Evolutionary conservation across 2,113 vertebrate genomes (phyloP), one percentile per base, ranked within the genome.

Genomic region (Phodopus roborovskii): DNA sequence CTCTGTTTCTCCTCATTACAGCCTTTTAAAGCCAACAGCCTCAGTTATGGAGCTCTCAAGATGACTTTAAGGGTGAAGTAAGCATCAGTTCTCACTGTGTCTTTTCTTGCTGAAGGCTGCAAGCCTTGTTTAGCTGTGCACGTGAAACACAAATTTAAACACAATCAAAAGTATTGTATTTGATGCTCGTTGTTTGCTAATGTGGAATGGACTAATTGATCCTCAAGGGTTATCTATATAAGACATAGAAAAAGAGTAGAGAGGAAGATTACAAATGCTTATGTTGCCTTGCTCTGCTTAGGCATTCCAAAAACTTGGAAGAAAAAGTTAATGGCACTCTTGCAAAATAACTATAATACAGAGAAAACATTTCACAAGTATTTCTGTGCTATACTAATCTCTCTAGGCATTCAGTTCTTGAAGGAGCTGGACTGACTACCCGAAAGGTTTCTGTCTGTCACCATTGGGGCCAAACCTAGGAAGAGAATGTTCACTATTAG

Each of bases 401-500:
- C 83, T 91, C 33, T 71, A 58, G n/a, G 22, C 68, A 45, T 6
- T 88, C 11, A 33, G 53, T 66, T 15, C n/a, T 53, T 92, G 10
- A 83, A 82, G 71, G 58, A 84, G 8, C 58, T 94, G 26, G 78
- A 39, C 15, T 50, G 11, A 82, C 16, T 87, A 53, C 26, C n/a
- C 75, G 28, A 89, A 96, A 94, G 36, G 83, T 70, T 71, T 9
- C 1, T 94, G 62, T 88, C 85, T 92, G 78, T 19, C 84, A 70
- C 50, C 24, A 81, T 50, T 74, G 77, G 20, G 3, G n/a, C 79
- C 91, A 81, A 85, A 70, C 42, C 82, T 56, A 68, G 62, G 39
- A 91, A 20, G 93, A 20, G 36, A 58, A 68, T 90, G 36, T 95
- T 96, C 86, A 96, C 94, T 56, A 96, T 92, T 48, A 88, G 42